Percentiles rank a stretch among this genome's conserved stretches.
phyloP scores from a whole-genome alignment of 1,140 invertebrate genomes.

The Apolygus lucorum region DNA sequence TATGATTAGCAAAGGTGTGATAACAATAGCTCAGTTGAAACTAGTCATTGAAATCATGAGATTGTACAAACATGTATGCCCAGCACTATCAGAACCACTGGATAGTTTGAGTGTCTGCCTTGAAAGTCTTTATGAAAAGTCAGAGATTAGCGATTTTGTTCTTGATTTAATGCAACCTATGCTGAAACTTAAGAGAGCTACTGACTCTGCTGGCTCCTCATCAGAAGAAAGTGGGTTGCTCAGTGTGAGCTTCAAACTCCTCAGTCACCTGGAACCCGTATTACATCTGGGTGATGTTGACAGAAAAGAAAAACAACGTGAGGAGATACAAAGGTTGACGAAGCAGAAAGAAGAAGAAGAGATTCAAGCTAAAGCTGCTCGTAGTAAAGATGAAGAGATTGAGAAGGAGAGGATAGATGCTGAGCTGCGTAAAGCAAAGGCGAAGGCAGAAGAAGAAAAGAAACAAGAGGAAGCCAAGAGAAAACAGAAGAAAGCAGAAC shows the following conservation, averaged over 20 bases:
- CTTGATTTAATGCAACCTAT: background rate
- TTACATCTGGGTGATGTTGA: background rate
- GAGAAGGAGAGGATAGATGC: conserved; percentile 10
- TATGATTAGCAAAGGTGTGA: background rate
- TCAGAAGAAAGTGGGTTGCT: background rate
- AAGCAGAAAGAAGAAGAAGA: conserved; percentile 2
- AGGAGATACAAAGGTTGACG: background rate
- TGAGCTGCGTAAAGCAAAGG: background rate
- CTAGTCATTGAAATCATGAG: background rate
- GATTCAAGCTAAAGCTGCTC: background rate
- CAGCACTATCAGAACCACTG: background rate
- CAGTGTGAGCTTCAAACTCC: background rate
- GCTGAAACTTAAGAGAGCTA: background rate
- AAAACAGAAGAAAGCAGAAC: conserved; percentile 14
- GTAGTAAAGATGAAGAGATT: conserved; percentile 3
- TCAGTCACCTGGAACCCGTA: background rate
- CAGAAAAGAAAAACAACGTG: background rate
- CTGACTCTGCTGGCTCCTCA: background rate
- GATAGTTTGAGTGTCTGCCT: background rate
- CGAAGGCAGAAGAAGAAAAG: conserved; percentile 22
- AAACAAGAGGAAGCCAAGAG: background rate
- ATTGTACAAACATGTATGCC: background rate
- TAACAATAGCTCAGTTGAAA: background rate
- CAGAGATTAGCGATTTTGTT: background rate
- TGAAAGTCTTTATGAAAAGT: background rate